Conservation (phyloP, 2,797 vertebrate genomes). For the Acanthopagrus latus region DNA sequence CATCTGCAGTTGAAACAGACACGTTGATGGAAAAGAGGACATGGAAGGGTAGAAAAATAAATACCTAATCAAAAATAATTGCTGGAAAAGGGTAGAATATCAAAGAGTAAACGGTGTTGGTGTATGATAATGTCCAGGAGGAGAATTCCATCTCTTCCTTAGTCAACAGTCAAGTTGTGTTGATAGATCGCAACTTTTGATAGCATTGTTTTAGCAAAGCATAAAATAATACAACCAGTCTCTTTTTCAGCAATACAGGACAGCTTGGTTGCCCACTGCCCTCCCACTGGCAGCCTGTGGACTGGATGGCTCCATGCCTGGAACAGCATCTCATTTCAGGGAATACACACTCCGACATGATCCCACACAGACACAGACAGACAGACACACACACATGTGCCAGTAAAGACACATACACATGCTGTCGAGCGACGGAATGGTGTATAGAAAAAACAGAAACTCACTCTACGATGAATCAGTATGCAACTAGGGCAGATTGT, state of each 20-base stretch:
- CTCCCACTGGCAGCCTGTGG: slow-evolving; percentile 66
- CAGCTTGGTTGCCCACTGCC: slow-evolving; percentile 49
- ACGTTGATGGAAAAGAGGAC: not conserved
- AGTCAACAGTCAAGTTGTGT: not conserved
- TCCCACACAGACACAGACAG: slow-evolving; percentile 27
- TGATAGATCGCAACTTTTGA: slow-evolving; percentile 15
- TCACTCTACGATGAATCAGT: not conserved
- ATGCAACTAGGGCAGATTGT: not conserved
- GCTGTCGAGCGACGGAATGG: not conserved
- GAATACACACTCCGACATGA: slow-evolving; percentile 32
- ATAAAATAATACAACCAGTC: slow-evolving; percentile 13
- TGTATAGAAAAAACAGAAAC: slow-evolving; percentile 15
- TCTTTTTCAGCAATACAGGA: slow-evolving; percentile 24
- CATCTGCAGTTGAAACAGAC: slow-evolving; percentile 9
- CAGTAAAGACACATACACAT: slow-evolving; percentile 41
- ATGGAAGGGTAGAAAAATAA: slow-evolving; percentile 20
- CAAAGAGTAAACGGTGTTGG: not conserved
- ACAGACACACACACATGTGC: slow-evolving; percentile 43
- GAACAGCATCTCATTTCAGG: slow-evolving; percentile 62
- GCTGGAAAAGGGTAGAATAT: slow-evolving; percentile 8
- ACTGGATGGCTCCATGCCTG: slow-evolving; percentile 53
- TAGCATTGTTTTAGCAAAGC: slow-evolving; percentile 5
- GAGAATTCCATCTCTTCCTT: not conserved
- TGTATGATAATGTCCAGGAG: not conserved
- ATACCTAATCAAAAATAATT: slow-evolving; percentile 16